These are phyloP conservation scores for Nymphalis io DNA, from an alignment of 1,140 invertebrate genomes.

Conservation along the genomic window DNA sequence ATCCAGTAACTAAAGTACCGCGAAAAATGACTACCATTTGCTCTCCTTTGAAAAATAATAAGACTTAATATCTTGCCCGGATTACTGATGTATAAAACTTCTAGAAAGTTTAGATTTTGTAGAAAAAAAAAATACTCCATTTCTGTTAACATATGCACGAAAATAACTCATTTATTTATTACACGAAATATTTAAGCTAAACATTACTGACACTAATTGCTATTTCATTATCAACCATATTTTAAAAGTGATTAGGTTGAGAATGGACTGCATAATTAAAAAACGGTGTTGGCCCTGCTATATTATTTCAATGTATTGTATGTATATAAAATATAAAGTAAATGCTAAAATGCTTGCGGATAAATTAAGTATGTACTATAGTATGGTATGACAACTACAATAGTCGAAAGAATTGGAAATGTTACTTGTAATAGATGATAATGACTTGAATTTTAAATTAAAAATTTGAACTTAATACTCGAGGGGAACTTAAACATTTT, in stretches of 20 bases:
- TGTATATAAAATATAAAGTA: constrained; percentile 23
- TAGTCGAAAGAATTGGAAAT: neutral
- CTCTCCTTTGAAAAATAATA: too few relatives aligned
- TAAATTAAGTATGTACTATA: constrained; percentile 1
- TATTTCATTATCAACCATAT: constrained; percentile 9
- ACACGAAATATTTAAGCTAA: neutral
- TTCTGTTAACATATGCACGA: neutral
- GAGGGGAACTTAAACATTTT: too few relatives aligned
- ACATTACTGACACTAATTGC: neutral
- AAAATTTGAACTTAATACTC: neutral
- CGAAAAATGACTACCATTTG: too few relatives aligned
- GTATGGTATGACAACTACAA: neutral
- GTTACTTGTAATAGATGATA: neutral
- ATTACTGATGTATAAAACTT: neutral
- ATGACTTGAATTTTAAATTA: neutral
- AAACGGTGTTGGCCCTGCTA: constrained; percentile 16
- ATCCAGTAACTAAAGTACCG: too few relatives aligned
- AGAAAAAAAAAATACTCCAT: neutral
- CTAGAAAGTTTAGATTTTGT: neutral
- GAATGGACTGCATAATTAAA: constrained; percentile 7
- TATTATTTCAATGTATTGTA: constrained; percentile 12
- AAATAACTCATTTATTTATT: constrained; percentile 10
- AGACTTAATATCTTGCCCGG: too few relatives aligned
- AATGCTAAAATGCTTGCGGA: constrained; percentile 19
- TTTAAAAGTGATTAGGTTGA: neutral